These are phyloP conservation scores for Drosophila phalerata DNA, from an alignment of 2,888 invertebrate genomes.

Conservation along the genomic window DNA sequence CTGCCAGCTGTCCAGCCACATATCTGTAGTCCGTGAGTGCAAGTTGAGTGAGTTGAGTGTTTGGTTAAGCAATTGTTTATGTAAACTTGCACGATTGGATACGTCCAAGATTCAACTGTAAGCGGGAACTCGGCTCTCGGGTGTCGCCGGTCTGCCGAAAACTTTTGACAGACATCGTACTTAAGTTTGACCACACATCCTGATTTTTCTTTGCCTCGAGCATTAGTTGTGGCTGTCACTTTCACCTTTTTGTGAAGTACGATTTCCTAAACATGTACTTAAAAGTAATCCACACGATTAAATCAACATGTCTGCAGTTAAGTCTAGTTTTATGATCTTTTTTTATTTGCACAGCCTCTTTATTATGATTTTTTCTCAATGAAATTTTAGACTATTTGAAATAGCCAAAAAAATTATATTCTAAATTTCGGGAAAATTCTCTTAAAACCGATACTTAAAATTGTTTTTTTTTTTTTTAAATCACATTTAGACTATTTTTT, in stretches of 20 bases:
- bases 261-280: conserved; percentile 2
- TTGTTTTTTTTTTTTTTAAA: too few species aligned
- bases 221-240: conserved; percentile 20
- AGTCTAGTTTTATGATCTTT: background rate
- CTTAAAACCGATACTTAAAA: too few species aligned
- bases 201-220: conserved; percentile 13
- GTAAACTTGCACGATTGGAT: conserved; percentile 58
- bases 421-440: too few species aligned
- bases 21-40: conserved; percentile 44
- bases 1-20: conserved; percentile 43
- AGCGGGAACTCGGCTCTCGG: conserved; percentile 3
- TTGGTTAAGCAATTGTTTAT: conserved; percentile 77
- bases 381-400: too few species aligned
- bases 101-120: background rate
- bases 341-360: background rate
- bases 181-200: conserved; percentile 35
- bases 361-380: background rate
- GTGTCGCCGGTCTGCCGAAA: conserved; percentile 36
- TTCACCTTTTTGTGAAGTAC: conserved; percentile 19
- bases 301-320: background rate
- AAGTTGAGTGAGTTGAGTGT: conserved; percentile 57
- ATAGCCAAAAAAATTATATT: too few species aligned
- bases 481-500: too few species aligned
- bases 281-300: conserved; percentile 1
- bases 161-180: conserved; percentile 60